Conservation (phyloP, 2,888 invertebrate species). For the Tigriopus californicus region DNA sequence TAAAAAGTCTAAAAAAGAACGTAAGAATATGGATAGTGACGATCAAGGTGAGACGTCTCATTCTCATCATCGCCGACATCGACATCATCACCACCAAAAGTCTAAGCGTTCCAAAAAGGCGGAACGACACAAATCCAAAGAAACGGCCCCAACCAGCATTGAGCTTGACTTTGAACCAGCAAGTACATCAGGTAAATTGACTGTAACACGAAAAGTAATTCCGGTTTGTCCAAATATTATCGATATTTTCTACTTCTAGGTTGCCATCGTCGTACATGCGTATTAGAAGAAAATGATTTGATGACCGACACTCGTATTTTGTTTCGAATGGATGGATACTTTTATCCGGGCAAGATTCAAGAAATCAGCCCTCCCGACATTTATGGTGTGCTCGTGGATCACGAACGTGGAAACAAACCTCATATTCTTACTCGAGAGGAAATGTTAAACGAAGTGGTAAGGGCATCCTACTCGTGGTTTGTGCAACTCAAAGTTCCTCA, state of each 20-base stretch:
- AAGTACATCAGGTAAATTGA: too few species aligned
- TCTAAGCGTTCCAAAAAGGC: background rate
- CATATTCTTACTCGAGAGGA: constrained; percentile 80
- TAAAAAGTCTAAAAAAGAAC: too few species aligned
- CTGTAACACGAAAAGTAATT: too few species aligned
- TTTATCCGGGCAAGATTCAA: constrained; percentile 76
- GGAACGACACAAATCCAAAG: background rate
- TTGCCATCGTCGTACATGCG: constrained; percentile 5
- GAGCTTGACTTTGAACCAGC: too few species aligned
- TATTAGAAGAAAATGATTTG: constrained; percentile 17
- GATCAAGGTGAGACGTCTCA: too few species aligned
- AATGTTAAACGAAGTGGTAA: constrained; percentile 70
- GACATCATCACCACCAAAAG: too few species aligned
- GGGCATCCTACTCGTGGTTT: constrained; percentile 23
- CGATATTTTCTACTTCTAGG: background rate
- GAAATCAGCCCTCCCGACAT: constrained; percentile 79
- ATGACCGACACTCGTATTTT: constrained; percentile 18
- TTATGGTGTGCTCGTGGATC: constrained; percentile 76
- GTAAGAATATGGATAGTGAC: too few species aligned
- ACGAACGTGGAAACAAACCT: constrained; percentile 70
- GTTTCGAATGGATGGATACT: constrained; percentile 71
- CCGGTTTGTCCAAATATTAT: too few species aligned
- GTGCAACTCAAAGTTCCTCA: background rate
- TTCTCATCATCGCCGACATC: too few species aligned
- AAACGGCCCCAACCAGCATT: background rate